Evolutionary conservation across 2,113 vertebrate genomes (phyloP).

Genomic region (Cyanoliseus patagonus): DNA sequence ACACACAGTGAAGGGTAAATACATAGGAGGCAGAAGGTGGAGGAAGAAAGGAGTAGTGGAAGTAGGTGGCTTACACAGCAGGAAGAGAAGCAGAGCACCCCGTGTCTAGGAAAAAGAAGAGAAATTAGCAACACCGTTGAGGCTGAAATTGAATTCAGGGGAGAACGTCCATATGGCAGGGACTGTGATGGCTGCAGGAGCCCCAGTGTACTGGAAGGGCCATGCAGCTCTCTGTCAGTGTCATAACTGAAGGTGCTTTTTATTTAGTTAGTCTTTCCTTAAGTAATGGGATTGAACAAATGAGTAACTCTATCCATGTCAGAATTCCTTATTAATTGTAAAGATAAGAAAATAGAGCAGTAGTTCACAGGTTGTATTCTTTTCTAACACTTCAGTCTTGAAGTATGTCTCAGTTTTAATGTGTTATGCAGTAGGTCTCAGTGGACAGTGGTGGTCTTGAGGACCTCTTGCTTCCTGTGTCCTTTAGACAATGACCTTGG

Average conservation of each 20-base stretch:
- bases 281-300: background rate
- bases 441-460: background rate
- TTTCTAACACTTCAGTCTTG: background rate
- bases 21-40: background rate
- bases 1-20: background rate
- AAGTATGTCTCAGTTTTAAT: background rate
- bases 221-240: fast-evolving
- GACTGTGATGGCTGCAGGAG: fast-evolving
- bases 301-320: fast-evolving
- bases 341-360: background rate
- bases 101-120: background rate
- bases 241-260: background rate
- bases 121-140: background rate
- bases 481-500: background rate
- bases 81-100: background rate
- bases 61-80: background rate
- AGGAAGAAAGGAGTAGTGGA: background rate
- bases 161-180: background rate
- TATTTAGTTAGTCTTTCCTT: background rate
- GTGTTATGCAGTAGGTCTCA: background rate
- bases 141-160: background rate
- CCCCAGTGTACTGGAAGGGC: fast-evolving
- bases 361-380: fast-evolving
- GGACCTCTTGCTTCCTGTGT: background rate
- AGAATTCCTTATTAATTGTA: background rate